Evolutionary conservation across 2,113 vertebrate genomes (phyloP).

Genomic region (Aramus guarauna): DNA sequence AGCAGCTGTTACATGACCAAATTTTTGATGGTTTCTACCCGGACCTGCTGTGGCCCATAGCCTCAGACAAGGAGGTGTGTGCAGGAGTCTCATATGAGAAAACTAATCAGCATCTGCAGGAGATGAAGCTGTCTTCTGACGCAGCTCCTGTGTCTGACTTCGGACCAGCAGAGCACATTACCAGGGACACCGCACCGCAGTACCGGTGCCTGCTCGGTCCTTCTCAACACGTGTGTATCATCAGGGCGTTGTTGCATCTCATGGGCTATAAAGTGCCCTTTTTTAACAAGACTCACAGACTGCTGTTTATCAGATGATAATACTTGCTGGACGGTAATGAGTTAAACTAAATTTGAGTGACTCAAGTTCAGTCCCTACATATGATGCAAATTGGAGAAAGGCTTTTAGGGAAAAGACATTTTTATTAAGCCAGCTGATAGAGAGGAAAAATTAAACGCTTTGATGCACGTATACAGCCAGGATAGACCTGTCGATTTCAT

Average conservation of each 20-base stretch:
- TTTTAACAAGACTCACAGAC: background rate
- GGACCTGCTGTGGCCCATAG: background rate
- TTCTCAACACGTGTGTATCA: rapidly evolving
- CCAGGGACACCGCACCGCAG: too few species aligned
- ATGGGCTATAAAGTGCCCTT: background rate
- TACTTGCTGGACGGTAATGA: background rate
- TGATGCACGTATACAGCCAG: background rate
- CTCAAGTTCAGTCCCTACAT: background rate
- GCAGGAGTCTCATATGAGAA: background rate
- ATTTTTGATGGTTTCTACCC: background rate
- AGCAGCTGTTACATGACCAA: background rate
- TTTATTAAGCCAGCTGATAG: background rate
- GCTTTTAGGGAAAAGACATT: background rate
- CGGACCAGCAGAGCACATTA: background rate
- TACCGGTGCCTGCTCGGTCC: rapidly evolving
- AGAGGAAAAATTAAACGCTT: background rate
- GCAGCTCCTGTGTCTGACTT: background rate
- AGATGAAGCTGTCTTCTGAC: background rate
- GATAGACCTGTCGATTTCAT: background rate
- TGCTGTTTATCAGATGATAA: background rate
- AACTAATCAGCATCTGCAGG: background rate
- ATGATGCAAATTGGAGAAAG: background rate
- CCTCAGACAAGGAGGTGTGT: background rate
- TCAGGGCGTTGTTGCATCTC: background rate
- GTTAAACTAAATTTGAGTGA: background rate